Base-by-base conservation (phyloP, 2,888 invertebrate genomes). In the Bombylius discolor region DNA sequence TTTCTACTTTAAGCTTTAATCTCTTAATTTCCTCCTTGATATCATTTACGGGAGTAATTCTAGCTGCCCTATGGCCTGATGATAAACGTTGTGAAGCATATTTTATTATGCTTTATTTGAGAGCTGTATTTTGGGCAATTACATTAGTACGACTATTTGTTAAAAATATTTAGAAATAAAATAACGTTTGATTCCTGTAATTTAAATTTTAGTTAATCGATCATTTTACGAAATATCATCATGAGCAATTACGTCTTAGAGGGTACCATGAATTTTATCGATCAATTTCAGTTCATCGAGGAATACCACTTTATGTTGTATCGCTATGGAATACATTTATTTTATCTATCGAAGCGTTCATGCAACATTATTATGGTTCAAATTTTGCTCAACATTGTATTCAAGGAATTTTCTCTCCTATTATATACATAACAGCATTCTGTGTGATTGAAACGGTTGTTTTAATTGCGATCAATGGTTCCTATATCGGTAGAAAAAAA, bases 231-330 rank as follows among this genome's bases (percentile, higher is more conserved):
- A 80, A 80, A 66, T 70, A 70, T 42, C 78, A 76, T 63, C 85
- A 85, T 64, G 79, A 82, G 58, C 72, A 76, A 59, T 67, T 84
- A 47, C 75, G 83, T 56, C 73, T 84, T 59, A 78, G 79, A 64
- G 85, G 85, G 4, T 84, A 84, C 64, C 75, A 84, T 57, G 83
- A 85, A 53, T 85, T 85, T 66, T 81, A 84, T 67, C 79, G 82
- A 57, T 77, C 79, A 9, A 82, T 80, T 0, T 76, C 78, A 61
- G 73, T 76, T 56, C 80, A 80, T 53, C 79, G 81, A 62, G 76
- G 80, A 55, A 70, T 82, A 14, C 83, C 85, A 1, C 69, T 84
- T 47, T 80, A 81, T 62, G 70, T 84, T 31, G 79, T 81, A 1
- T 83, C 84, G 8, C 67, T 83, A 23, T 83, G 77, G 83, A 84